Percentiles rank a stretch among this genome's conserved stretches.
These are phyloP conservation scores for Sterna hirundo DNA, from an alignment of 2,113 vertebrate species.

Conservation along the genomic window DNA sequence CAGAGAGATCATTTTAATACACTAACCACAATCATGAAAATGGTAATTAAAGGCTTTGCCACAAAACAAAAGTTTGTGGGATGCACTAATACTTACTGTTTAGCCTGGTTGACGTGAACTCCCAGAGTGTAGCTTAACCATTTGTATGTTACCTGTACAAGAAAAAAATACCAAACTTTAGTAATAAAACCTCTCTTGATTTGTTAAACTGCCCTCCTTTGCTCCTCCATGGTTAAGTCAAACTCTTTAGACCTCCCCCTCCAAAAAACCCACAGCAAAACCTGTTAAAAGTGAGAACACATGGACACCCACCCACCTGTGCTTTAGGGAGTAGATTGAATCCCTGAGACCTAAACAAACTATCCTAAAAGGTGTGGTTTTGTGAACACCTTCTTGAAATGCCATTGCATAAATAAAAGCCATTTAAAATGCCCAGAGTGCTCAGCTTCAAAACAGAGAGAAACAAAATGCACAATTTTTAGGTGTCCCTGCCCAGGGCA, in stretches of 20 bases:
- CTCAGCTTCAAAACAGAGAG: not conserved
- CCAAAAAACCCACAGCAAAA: not conserved
- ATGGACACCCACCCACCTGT: rapidly evolving
- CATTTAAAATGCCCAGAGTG: rapidly evolving
- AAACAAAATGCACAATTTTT: too few species aligned
- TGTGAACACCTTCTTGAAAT: not conserved
- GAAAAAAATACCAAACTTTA: not conserved
- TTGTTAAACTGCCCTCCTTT: not conserved
- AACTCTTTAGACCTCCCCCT: rapidly evolving
- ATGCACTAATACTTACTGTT: slow-evolving; percentile 84
- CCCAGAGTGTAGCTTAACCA: slow-evolving; percentile 94
- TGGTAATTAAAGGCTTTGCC: not conserved
- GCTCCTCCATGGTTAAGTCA: not conserved
- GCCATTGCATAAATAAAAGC: not conserved
- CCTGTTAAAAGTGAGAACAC: not conserved
- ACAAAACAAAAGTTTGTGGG: not conserved
- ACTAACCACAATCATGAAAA: rapidly evolving
- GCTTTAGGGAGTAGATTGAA: rapidly evolving
- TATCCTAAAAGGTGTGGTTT: not conserved
- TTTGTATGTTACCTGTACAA: slow-evolving; percentile 92
- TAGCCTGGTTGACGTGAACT: slow-evolving; percentile 91
- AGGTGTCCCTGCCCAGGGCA: not conserved
- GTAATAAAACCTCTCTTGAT: not conserved
- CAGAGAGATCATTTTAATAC: rapidly evolving
- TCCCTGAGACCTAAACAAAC: not conserved